These are phyloP conservation scores for Macrotis lagotis DNA, from an alignment of 2,113 vertebrate genomes.

Conservation along the genomic window DNA sequence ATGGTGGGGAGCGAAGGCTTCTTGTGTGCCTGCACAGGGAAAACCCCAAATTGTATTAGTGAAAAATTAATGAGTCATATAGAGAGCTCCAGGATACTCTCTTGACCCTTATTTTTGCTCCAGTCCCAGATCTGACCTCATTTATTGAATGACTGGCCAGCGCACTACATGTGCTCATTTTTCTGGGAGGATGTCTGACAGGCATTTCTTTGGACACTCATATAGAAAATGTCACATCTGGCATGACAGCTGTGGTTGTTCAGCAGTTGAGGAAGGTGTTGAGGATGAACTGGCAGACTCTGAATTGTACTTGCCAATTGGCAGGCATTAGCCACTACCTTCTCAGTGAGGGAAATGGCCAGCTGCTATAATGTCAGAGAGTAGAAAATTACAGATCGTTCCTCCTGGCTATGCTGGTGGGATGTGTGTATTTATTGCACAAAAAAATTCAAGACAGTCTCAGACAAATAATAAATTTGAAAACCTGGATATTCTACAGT, in stretches of 20 bases:
- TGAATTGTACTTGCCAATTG: neutral
- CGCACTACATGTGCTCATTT: rapidly evolving
- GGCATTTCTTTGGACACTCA: neutral
- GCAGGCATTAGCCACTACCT: neutral
- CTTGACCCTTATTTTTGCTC: neutral
- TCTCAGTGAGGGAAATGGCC: neutral
- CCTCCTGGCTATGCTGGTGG: neutral
- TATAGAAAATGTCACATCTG: conserved; percentile 21
- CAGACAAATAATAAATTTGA: neutral
- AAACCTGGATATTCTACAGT: neutral
- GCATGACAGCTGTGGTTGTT: neutral
- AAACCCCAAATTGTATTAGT: neutral
- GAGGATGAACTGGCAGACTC: neutral
- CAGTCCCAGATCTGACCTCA: neutral
- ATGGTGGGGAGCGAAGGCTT: neutral
- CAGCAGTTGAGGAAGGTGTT: conserved; percentile 7
- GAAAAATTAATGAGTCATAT: neutral
- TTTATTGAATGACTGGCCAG: neutral
- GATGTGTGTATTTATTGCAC: neutral
- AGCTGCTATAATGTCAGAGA: neutral
- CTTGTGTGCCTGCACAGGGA: neutral
- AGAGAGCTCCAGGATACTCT: neutral
- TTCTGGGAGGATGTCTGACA: neutral
- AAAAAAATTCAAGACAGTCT: neutral
- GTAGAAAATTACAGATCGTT: neutral